phyloP scores from a whole-genome alignment of 2,888 invertebrate genomes.

The Unio delphinus region DNA sequence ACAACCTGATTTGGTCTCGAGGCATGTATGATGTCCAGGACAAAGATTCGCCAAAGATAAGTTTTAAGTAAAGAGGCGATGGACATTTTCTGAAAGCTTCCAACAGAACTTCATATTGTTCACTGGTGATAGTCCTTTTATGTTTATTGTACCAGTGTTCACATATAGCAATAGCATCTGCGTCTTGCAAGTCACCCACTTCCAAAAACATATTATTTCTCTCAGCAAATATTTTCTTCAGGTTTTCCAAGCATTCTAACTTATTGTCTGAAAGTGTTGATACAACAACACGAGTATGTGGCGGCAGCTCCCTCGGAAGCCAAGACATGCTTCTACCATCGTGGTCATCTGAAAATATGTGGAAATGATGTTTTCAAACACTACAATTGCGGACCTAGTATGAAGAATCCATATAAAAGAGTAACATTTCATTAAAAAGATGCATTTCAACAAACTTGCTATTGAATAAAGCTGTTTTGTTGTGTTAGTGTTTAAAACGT shows the following conservation, averaged over 20 bases:
- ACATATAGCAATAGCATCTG: conserved; percentile 54
- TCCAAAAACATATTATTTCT: conserved; percentile 51
- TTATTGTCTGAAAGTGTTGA: conserved; percentile 61
- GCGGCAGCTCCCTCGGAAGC: conserved; percentile 83
- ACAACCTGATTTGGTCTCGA: conserved; percentile 45
- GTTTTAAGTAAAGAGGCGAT: conserved; percentile 58
- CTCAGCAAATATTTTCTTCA: conserved; percentile 39
- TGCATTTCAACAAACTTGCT: too few relatives aligned
- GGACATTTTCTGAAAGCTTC: conserved; percentile 73
- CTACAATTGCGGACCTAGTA: neutral
- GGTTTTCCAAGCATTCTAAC: conserved; percentile 45
- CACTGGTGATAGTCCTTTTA: conserved; percentile 66
- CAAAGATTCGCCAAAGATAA: conserved; percentile 55
- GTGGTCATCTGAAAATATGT: conserved; percentile 56
- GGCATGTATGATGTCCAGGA: conserved; percentile 57
- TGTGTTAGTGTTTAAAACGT: too few relatives aligned
- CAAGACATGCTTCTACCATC: conserved; percentile 80
- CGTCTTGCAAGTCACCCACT: conserved; percentile 48
- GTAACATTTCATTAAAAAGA: too few relatives aligned
- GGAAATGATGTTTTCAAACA: neutral
- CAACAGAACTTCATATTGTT: conserved; percentile 80
- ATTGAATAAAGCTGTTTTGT: too few relatives aligned
- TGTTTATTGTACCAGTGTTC: conserved; percentile 47
- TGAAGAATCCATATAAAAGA: too few relatives aligned
- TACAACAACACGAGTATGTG: conserved; percentile 81